Evolutionary conservation across 2,888 invertebrate species (phyloP), one percentile per base, ranked within the genome.

Genomic region (Drosophila neutralis): DNA sequence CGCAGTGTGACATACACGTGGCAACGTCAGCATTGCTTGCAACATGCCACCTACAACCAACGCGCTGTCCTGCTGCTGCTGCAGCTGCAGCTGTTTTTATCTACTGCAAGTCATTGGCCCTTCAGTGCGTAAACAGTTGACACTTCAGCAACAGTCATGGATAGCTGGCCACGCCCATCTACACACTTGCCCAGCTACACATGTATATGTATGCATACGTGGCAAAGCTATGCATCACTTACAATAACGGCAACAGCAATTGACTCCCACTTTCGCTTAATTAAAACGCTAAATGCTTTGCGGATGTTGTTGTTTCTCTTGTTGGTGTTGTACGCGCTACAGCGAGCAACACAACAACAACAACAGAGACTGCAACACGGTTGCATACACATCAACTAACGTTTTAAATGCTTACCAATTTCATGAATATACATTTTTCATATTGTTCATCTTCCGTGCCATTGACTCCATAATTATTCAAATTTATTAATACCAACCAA

Each of bases 261-360:
- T 68, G 70, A 74, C 66, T 76, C 78, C 70, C 89, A 83, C 73
- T 85, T 82, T 76, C 71, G 90, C 79, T 83, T 90, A 90, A 86
- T 86, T 86, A 85, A 90, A 81, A 68, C 76, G 73, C 90, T 90
- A 86, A 88, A 86, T 79, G 73, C 69, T 72, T 63, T 40, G 79
- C 83, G 79, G 73, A 75, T 84, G 80, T 78, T 77, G 71, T 64
- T 72, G 31, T 69, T 68, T 48, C 57, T 60, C 53, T 53, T 68
- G 27, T 38, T 65, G 45, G 18, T 45, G 35, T 33, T 59, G 49
- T 18, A 31, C 15, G 21, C 51, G 40, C 11, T 66, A 67, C n/a
- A 18, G 67, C 54, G 36, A 67, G 66, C 62, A 54, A 73, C 35
- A 53, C 15, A n/a, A 48, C 52, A 48, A 59, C 27, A 58, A 13